These are phyloP conservation scores for Manacus vitellinus DNA, from an alignment of 2,113 vertebrate species.

Conservation along the genomic window DNA sequence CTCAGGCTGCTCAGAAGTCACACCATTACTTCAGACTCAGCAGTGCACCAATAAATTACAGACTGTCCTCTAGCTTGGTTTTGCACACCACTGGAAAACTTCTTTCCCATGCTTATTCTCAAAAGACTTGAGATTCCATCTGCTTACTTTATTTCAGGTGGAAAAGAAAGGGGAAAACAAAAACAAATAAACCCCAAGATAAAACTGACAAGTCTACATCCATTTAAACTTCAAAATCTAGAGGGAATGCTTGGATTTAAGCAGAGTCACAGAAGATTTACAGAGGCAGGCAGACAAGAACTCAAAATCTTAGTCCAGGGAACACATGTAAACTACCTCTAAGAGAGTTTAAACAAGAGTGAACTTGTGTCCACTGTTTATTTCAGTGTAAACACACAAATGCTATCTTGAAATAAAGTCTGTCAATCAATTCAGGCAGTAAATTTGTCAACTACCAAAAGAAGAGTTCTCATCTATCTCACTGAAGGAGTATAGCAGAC, in stretches of 20 bases:
- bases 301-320: neutral
- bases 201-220: neutral
- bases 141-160: conserved; percentile 42
- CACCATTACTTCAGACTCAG: conserved; percentile 36
- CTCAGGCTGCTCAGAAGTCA: neutral
- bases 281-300: neutral
- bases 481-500: neutral
- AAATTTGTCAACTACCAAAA: neutral
- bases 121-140: conserved; percentile 24
- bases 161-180: neutral
- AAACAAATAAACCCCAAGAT: neutral
- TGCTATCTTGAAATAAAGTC: neutral
- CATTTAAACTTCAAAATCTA: conserved; percentile 1
- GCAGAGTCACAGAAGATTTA: neutral
- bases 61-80: conserved; percentile 40
- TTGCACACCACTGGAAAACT: neutral
- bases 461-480: neutral
- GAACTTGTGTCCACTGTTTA: neutral
- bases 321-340: neutral
- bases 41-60: conserved; percentile 32
- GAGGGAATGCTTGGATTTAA: neutral
- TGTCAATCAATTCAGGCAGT: neutral
- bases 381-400: neutral
- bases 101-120: neutral
- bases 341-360: neutral